Conservation (phyloP, 2,113 vertebrate genomes). For the Pimephales promelas region DNA sequence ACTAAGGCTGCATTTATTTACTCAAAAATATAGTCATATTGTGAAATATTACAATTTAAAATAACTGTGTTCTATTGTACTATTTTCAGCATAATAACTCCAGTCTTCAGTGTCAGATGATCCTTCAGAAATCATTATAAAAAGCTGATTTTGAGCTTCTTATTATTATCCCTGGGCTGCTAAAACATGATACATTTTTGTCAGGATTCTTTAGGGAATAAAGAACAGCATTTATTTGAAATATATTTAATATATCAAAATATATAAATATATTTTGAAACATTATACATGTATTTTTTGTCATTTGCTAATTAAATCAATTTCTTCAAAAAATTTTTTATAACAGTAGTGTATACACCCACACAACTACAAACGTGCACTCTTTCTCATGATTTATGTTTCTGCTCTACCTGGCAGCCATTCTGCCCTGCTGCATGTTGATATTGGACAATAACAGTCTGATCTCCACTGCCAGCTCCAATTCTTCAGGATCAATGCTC, state of each 20-base stretch:
- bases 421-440: slow-evolving; percentile 78
- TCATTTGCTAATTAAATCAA: not conserved
- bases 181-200: not conserved
- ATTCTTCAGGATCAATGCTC: slow-evolving; percentile 67
- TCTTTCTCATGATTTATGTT: not conserved
- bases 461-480: slow-evolving; percentile 79
- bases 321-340: not conserved
- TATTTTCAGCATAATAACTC: not conserved
- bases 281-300: not conserved
- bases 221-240: not conserved
- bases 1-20: not conserved
- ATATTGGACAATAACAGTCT: slow-evolving; percentile 81
- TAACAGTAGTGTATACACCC: not conserved
- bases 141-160: no score
- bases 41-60: not conserved
- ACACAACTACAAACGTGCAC: not conserved
- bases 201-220: not conserved
- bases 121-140: no score
- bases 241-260: no score
- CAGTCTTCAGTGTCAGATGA: not conserved
- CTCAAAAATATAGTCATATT: not conserved
- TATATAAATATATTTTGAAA: not conserved
- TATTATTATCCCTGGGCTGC: no score
- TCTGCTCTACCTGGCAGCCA: slow-evolving; percentile 73
- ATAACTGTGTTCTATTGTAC: not conserved